These are phyloP conservation scores for Lordiphosa mommai DNA, from an alignment of 1,140 invertebrate genomes.

Conservation along the genomic window DNA sequence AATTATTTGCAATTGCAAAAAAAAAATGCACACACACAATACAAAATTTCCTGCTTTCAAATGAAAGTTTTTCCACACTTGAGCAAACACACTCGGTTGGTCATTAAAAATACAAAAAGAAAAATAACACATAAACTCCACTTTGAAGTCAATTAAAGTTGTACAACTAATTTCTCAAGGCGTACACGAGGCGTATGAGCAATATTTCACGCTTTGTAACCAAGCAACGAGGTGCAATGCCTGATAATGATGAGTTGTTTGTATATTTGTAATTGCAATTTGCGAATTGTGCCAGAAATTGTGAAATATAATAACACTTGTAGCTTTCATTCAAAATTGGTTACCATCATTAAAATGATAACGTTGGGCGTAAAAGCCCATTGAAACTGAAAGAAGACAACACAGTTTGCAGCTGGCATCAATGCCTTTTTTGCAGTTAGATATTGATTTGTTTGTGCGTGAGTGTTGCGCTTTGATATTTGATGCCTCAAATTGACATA, in stretches of 20 bases:
- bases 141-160: constrained; percentile 7
- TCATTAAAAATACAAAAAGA: background rate
- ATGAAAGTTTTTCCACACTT: constrained; percentile 16
- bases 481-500: too few species aligned
- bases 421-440: too few species aligned
- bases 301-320: too few species aligned
- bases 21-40: background rate
- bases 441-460: too few species aligned
- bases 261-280: background rate
- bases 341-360: too few species aligned
- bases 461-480: too few species aligned
- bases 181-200: constrained; percentile 26
- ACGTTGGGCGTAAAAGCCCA: too few species aligned
- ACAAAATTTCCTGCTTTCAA: constrained; percentile 38
- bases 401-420: too few species aligned
- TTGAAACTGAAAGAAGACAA: too few species aligned
- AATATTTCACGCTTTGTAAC: constrained; percentile 26
- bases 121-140: constrained; percentile 7
- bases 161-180: constrained; percentile 11
- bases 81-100: background rate
- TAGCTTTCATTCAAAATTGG: too few species aligned
- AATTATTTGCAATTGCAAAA: constrained; percentile 25
- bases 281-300: constrained; percentile 5
- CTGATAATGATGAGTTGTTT: background rate
- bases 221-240: constrained; percentile 2